Percentiles rank a stretch among this genome's conserved stretches.
These are phyloP conservation scores for Brachypterus glaber DNA, from an alignment of 2,888 invertebrate genomes.

Conservation along the genomic window DNA sequence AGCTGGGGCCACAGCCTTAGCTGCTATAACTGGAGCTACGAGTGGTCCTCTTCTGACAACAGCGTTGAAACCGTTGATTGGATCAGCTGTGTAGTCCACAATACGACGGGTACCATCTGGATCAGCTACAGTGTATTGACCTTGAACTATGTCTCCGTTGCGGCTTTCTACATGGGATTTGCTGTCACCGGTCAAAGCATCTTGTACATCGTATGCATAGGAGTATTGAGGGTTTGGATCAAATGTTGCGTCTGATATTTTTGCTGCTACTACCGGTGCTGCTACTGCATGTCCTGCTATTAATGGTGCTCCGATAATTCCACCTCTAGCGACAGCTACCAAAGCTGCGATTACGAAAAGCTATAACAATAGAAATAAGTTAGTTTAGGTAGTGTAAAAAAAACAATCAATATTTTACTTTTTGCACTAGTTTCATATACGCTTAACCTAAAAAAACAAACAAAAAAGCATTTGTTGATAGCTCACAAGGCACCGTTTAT, in stretches of 20 bases:
- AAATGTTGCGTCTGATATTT: slow-evolving; percentile 40
- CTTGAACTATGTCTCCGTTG: slow-evolving; percentile 56
- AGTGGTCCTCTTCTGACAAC: slow-evolving; percentile 54
- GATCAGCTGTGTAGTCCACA: slow-evolving; percentile 57
- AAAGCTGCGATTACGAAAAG: slow-evolving; percentile 25
- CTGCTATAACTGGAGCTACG: slow-evolving; percentile 33
- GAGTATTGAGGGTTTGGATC: slow-evolving; percentile 58
- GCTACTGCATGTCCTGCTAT: slow-evolving; percentile 37
- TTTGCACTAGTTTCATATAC: too few species aligned
- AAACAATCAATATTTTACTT: too few species aligned
- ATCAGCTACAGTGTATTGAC: slow-evolving; percentile 52
- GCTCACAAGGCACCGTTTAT: too few species aligned
- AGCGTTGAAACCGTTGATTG: slow-evolving; percentile 58
- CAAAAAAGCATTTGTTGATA: too few species aligned
- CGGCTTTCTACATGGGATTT: slow-evolving; percentile 47
- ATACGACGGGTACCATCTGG: slow-evolving; percentile 54
- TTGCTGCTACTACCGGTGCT: slow-evolving; percentile 42
- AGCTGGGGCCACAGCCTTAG: slow-evolving; percentile 18
- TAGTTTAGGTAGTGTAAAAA: too few species aligned
- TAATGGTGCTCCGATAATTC: slow-evolving; percentile 31
- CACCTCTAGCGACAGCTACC: slow-evolving; percentile 25
- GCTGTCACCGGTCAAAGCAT: slow-evolving; percentile 53
- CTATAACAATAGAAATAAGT: too few species aligned
- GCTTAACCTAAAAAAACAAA: too few species aligned
- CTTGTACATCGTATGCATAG: slow-evolving; percentile 60